A percentile compares a stretch with the other conserved stretches of the same genome.
These are phyloP conservation scores for Avahi laniger DNA, from an alignment of 2,797 vertebrate genomes.

Conservation along the genomic window DNA sequence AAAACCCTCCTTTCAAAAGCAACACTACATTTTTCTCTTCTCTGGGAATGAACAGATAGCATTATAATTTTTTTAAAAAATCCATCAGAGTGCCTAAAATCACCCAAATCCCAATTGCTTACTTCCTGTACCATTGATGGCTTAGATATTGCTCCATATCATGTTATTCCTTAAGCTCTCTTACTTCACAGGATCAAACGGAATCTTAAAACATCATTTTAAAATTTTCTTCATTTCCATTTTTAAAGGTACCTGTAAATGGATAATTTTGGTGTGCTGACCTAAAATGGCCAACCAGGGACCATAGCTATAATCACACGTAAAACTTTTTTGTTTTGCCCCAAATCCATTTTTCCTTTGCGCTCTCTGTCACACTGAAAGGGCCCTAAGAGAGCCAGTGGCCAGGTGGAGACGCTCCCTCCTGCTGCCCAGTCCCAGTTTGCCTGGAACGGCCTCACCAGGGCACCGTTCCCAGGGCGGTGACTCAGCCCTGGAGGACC, in stretches of 20 bases:
- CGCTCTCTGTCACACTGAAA: background rate
- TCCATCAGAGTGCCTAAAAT: background rate
- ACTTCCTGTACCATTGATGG: background rate
- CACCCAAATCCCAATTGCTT: background rate
- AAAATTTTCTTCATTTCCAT: background rate
- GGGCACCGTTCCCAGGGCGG: slow-evolving; percentile 48
- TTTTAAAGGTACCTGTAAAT: background rate
- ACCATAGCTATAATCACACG: background rate
- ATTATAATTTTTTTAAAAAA: background rate
- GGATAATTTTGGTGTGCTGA: background rate
- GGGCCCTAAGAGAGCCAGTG: background rate
- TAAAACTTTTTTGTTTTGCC: background rate
- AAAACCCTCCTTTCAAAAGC: slow-evolving; percentile 68
- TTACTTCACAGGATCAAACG: background rate
- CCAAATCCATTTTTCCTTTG: background rate
- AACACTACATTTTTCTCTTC: slow-evolving; percentile 69
- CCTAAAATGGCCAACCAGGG: background rate
- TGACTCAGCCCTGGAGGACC: slow-evolving; percentile 72
- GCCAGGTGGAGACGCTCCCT: background rate
- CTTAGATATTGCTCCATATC: background rate
- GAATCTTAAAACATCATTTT: background rate
- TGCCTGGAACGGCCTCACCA: background rate
- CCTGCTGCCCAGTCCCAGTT: background rate
- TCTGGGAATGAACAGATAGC: background rate
- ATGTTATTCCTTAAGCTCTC: background rate